These are phyloP conservation scores for Dexiosoma caninum DNA, from an alignment of 2,888 invertebrate species.

Conservation along the genomic window DNA sequence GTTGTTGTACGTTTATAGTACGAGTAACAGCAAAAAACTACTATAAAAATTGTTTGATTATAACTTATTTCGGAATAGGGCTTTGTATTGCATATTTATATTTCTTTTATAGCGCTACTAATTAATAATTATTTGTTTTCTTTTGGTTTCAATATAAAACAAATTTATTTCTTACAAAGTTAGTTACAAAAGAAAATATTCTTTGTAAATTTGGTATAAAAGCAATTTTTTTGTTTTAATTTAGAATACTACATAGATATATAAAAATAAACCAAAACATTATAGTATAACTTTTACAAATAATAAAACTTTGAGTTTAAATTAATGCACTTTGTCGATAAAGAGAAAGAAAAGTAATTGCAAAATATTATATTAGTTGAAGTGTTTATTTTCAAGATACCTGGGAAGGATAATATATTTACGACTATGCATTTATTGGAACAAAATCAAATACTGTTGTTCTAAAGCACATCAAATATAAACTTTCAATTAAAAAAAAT, in stretches of 20 bases:
- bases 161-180: neutral
- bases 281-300: constrained; percentile 21
- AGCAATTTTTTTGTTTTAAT: constrained; percentile 27
- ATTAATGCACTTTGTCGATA: constrained; percentile 73
- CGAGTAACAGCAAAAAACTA: constrained; percentile 59
- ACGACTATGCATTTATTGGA: too few relatives aligned
- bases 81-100: constrained; percentile 2
- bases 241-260: constrained; percentile 21
- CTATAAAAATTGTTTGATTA: constrained; percentile 30
- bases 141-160: constrained; percentile 37
- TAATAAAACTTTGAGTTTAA: constrained; percentile 72
- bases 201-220: constrained; percentile 53
- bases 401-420: neutral
- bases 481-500: too few relatives aligned
- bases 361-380: constrained; percentile 17
- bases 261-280: constrained; percentile 21
- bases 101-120: constrained; percentile 23
- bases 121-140: constrained; percentile 8
- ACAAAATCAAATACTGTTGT: too few relatives aligned
- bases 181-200: constrained; percentile 6
- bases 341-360: constrained; percentile 42
- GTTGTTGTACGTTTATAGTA: constrained; percentile 56
- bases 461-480: too few relatives aligned
- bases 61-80: constrained; percentile 31
- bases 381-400: constrained; percentile 55